Conservation (phyloP, 1,140 invertebrate genomes). For the Geopemphigus sp. region DNA sequence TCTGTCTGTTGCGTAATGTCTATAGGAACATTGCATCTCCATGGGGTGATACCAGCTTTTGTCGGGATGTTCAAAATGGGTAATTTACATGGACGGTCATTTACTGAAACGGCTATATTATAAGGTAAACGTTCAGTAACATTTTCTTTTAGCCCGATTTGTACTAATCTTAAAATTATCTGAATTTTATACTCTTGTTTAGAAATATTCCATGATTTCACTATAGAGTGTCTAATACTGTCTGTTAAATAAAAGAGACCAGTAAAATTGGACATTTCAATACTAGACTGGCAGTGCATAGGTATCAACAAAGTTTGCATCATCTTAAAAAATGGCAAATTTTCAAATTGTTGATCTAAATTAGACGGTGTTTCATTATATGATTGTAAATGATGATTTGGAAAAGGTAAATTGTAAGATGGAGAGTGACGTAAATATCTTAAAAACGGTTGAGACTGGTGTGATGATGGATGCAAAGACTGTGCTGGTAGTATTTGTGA, state of each 20-base stretch:
- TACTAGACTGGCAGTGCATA: conserved; percentile 10
- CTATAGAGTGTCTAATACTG: conserved; percentile 21
- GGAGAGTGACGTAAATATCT: not conserved
- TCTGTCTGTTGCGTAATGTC: conserved; percentile 32
- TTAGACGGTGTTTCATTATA: not conserved
- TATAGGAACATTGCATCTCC: conserved; percentile 42
- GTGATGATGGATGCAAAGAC: not conserved
- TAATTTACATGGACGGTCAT: conserved; percentile 30
- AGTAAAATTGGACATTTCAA: conserved; percentile 10
- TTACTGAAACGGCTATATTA: conserved; percentile 29
- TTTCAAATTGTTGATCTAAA: not conserved
- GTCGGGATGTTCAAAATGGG: conserved; percentile 42
- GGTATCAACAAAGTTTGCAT: conserved; percentile 6
- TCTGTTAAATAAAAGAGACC: conserved; percentile 32
- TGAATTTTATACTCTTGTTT: conserved; percentile 46
- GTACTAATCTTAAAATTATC: conserved; percentile 33
- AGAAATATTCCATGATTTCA: conserved; percentile 34
- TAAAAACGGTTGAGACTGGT: not conserved
- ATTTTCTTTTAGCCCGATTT: conserved; percentile 24
- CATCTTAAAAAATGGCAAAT: conserved; percentile 29
- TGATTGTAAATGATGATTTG: not conserved
- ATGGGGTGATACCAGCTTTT: conserved; percentile 30
- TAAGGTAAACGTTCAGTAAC: conserved; percentile 29
- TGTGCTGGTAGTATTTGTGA: not conserved
- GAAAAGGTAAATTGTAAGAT: not conserved